These are phyloP conservation scores for Callocephalon fimbriatum DNA, from an alignment of 2,113 vertebrate species.

Conservation along the genomic window DNA sequence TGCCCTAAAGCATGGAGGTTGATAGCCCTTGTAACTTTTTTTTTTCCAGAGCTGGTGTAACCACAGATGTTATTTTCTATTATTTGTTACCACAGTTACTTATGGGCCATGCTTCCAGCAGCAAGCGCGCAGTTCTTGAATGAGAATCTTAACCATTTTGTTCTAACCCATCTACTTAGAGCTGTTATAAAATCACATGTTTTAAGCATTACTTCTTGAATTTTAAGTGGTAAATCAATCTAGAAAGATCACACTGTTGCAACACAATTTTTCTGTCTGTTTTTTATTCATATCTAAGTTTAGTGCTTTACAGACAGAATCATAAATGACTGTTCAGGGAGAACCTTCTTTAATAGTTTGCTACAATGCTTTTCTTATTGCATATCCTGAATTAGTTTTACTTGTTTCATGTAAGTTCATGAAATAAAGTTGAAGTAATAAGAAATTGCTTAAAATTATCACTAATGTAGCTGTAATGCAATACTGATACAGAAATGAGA, in stretches of 20 bases:
- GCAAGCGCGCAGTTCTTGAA: background rate
- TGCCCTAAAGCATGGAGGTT: background rate
- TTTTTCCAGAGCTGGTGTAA: background rate
- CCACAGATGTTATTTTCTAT: background rate
- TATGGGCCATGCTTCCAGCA: background rate
- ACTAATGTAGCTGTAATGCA: background rate
- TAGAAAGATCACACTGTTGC: background rate
- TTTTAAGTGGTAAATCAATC: background rate
- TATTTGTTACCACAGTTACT: background rate
- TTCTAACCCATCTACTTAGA: background rate
- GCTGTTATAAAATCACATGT: background rate
- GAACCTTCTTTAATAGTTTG: background rate
- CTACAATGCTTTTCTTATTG: background rate
- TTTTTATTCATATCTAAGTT: background rate
- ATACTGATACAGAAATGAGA: background rate
- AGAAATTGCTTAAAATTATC: background rate
- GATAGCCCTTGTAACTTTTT: background rate
- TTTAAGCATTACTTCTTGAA: background rate
- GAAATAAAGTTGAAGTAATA: background rate
- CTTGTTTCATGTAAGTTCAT: background rate
- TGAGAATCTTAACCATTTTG: background rate
- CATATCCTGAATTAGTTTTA: background rate
- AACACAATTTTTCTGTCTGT: background rate
- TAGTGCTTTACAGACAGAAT: background rate
- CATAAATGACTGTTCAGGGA: background rate